Evolutionary conservation across 2,797 vertebrate genomes (phyloP), one percentile per base, ranked within the genome.

Genomic region (Phaenicophaeus curvirostris): DNA sequence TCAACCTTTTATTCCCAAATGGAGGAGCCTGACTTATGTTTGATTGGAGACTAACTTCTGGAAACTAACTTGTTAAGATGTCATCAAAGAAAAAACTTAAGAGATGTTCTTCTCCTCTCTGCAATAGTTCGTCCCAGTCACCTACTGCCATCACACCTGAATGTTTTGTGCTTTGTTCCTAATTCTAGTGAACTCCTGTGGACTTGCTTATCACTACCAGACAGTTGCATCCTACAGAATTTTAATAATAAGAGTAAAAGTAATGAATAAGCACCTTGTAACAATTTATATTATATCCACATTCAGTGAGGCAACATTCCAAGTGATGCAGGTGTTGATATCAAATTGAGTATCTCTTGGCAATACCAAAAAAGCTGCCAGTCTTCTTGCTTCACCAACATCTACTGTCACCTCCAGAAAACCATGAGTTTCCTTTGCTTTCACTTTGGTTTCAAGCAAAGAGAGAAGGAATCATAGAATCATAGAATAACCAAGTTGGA

Each of bases 321-420:
- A 97, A 91, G 87, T 88, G 95, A 93, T 95, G 89, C 96, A 97
- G 97, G 96, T 97, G 97, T 83, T 94, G 85, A 58, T 69, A 83
- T 57, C 77, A 92, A 89, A 94, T 78, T 13, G 33, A 94, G 48
- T 67, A 84, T 95, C 96, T 96, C 95, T 66, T 91, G 94, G 90
- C 84, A 95, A 86, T 93, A 96, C 85, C 87, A 91, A 96, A 96
- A 89, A 96, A 68, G 72, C 91, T 84, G 90, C 58, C 82, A 39
- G 54, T 87, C 69, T 90, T 92, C 77, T 87, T 95, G 72, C 93
- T 91, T 94, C 80, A 74, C 71, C 81, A 53, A 18, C 58, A 72
- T n/a, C 76, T 57, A 87, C 86, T 42, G 39, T 71, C 55, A 55
- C 55, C 53, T 85, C 88, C 61, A 24, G 76, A 90, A 92, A 88